These are phyloP conservation scores for Adelognathus sp. DNA, from an alignment of 2,888 invertebrate species.

Conservation along the genomic window DNA sequence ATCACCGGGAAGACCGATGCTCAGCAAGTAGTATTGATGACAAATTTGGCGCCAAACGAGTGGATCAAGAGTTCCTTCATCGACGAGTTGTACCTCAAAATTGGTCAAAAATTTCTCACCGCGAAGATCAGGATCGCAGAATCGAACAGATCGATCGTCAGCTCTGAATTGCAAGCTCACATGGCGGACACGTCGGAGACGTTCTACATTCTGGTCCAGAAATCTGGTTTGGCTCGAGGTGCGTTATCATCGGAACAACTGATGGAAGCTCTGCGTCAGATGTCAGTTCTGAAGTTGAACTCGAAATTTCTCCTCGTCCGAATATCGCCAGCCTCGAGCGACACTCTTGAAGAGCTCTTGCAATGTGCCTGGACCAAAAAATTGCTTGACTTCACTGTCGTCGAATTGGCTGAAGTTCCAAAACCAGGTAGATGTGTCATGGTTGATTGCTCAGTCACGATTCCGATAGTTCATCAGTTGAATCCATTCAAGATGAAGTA, in stretches of 20 bases:
- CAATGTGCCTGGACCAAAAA: constrained; percentile 50
- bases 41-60: background rate
- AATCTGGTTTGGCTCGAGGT: background rate
- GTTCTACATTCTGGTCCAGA: constrained; percentile 11
- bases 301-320: constrained; percentile 41
- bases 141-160: background rate
- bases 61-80: background rate
- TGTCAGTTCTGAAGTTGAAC: constrained; percentile 29
- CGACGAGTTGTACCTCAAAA: background rate
- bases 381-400: constrained; percentile 55
- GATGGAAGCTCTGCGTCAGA: constrained; percentile 16
- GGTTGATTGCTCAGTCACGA: background rate
- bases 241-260: background rate
- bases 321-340: background rate
- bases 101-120: background rate
- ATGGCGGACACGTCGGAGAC: background rate
- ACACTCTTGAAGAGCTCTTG: constrained; percentile 39
- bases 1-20: background rate
- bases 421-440: background rate
- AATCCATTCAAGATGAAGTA: constrained; percentile 54
- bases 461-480: constrained; percentile 51
- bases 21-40: constrained; percentile 9
- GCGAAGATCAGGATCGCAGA: background rate
- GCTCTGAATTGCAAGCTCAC: background rate
- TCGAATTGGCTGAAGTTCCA: constrained; percentile 40